These are phyloP conservation scores for Polyommatus icarus DNA, from an alignment of 2,888 invertebrate species.

Conservation along the genomic window DNA sequence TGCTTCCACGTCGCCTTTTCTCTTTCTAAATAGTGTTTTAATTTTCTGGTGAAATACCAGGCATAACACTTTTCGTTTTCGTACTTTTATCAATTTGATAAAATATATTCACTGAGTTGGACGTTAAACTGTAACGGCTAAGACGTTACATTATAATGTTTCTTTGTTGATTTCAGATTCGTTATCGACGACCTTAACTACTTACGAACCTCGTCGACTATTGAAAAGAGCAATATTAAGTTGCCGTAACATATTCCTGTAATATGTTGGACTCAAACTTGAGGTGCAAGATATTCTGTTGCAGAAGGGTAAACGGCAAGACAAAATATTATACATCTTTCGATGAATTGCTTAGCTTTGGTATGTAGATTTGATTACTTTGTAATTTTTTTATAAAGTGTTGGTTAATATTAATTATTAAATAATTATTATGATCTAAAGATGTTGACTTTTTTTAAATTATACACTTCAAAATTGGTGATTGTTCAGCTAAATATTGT, in stretches of 20 bases:
- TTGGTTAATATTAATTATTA: too few relatives aligned
- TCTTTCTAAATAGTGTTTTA: too few relatives aligned
- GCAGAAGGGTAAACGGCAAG: not conserved
- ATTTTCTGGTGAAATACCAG: too few relatives aligned
- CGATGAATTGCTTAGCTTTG: not conserved
- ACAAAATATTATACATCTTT: not conserved
- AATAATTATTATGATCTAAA: too few relatives aligned
- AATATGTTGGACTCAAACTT: not conserved
- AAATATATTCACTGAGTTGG: too few relatives aligned
- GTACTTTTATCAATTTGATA: too few relatives aligned
- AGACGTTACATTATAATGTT: conserved; percentile 39
- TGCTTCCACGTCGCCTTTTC: too few relatives aligned
- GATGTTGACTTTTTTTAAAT: not conserved
- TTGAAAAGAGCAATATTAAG: conserved; percentile 52
- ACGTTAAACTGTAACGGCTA: conserved; percentile 32
- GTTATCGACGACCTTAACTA: conserved; percentile 84
- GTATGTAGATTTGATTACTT: not conserved
- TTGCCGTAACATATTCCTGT: conserved; percentile 43
- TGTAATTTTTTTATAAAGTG: not conserved
- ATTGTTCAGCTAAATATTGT: not conserved
- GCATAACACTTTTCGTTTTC: too few relatives aligned
- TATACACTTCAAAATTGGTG: not conserved
- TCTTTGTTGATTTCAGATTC: conserved; percentile 76
- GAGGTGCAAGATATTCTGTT: not conserved
- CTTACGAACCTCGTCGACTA: conserved; percentile 48